Percentiles rank a stretch among this genome's conserved stretches.
phyloP scores from a whole-genome alignment of 2,888 invertebrate species.

The Pollenia griseotomentosa region DNA sequence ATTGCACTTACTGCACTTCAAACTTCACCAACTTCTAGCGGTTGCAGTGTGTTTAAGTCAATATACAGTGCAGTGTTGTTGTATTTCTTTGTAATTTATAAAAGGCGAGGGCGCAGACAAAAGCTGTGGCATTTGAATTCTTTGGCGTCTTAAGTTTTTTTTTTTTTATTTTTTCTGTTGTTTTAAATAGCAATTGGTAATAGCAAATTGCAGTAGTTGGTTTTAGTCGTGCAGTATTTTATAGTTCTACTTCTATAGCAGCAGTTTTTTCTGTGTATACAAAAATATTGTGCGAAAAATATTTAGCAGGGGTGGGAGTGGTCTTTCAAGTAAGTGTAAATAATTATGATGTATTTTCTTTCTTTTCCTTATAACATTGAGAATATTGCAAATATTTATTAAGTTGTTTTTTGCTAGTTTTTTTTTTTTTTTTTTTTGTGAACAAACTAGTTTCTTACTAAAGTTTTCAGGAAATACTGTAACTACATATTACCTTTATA shows the following conservation, averaged over 20 bases:
- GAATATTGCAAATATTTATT: constrained; percentile 30
- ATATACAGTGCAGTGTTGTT: background rate
- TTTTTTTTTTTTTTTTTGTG: too few species aligned
- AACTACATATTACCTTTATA: too few species aligned
- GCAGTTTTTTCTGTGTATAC: background rate
- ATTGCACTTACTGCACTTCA: constrained; percentile 53
- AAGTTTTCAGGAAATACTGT: constrained; percentile 67
- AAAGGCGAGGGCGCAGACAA: constrained; percentile 41
- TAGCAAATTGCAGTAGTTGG: constrained; percentile 17
- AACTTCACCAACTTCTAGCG: constrained; percentile 30
- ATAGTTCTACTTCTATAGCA: constrained; percentile 9
- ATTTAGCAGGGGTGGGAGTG: constrained; percentile 47
- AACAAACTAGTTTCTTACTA: constrained; percentile 43
- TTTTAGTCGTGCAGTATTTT: constrained; percentile 21
- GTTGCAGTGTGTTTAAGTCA: constrained; percentile 27
- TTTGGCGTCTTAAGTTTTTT: constrained; percentile 36
- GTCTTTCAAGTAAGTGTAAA: constrained; percentile 15
- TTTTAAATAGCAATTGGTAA: constrained; percentile 21
- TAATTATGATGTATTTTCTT: constrained; percentile 16
- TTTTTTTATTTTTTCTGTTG: background rate
- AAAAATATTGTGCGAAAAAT: background rate
- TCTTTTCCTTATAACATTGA: constrained; percentile 34
- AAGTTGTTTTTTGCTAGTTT: background rate
- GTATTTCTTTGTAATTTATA: background rate
- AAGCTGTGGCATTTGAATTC: constrained; percentile 48